Conservation (phyloP, 2,113 vertebrate species). For the Mastomys coucha region DNA sequence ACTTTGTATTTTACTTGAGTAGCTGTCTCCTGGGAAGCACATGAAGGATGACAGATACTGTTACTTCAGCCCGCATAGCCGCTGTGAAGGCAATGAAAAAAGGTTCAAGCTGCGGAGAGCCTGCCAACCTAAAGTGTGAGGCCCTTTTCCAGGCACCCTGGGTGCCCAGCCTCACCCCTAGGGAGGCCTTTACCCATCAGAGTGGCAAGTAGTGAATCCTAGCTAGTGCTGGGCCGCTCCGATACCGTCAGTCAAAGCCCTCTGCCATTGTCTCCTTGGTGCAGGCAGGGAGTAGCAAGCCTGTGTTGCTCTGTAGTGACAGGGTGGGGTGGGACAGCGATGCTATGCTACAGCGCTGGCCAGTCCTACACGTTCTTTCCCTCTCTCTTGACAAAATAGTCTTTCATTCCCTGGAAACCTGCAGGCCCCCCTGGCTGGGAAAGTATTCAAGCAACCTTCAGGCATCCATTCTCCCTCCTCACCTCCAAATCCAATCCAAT, state of each 20-base stretch:
- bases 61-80: constrained; percentile 70
- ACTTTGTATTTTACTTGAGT: not conserved
- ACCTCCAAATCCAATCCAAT: not conserved
- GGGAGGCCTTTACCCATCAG: constrained; percentile 23
- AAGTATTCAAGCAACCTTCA: not conserved
- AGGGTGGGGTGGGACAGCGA: constrained; percentile 26
- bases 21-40: constrained; percentile 61
- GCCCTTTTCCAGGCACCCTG: not conserved
- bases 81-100: constrained; percentile 58
- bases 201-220: not conserved
- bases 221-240: not conserved
- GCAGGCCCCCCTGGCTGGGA: not conserved
- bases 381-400: not conserved
- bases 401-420: not conserved
- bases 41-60: constrained; percentile 74
- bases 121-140: not conserved
- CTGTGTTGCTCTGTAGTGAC: not conserved
- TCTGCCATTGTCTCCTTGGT: not conserved
- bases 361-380: not conserved
- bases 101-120: not conserved
- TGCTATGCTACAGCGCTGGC: constrained; percentile 51
- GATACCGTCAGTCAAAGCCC: not conserved
- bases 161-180: not conserved
- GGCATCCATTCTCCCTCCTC: not conserved
- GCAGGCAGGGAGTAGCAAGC: not conserved